Conservation (phyloP, 2,888 invertebrate species). For the Eupithecia tripunctaria region DNA sequence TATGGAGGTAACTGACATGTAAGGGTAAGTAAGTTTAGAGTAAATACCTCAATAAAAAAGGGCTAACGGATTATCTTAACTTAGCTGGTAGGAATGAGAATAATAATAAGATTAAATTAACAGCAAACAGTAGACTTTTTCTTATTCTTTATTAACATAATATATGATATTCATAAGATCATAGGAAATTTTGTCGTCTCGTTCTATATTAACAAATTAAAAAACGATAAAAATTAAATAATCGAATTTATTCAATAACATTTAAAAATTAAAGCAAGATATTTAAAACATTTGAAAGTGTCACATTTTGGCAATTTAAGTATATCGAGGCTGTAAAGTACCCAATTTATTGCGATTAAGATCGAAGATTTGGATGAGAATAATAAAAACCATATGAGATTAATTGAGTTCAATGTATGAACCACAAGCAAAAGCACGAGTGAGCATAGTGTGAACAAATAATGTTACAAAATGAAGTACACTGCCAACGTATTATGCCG, state of each 20-base stretch:
- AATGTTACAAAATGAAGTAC: neutral
- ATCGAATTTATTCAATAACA: conserved; percentile 44
- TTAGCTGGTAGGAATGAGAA: neutral
- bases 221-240: conserved; percentile 48
- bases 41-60: no score
- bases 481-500: neutral
- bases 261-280: conserved; percentile 45
- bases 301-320: conserved; percentile 37
- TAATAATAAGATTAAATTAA: no score
- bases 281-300: conserved; percentile 40
- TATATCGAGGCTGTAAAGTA: conserved; percentile 45
- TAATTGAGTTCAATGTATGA: neutral
- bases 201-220: conserved; percentile 48
- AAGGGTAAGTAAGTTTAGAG: no score
- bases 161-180: no score
- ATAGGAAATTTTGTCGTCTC: conserved; percentile 6
- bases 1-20: no score
- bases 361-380: conserved; percentile 2
- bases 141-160: neutral
- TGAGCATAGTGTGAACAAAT: neutral
- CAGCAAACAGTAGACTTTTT: neutral
- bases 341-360: conserved; percentile 44
- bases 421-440: neutral
- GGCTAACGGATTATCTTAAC: neutral
- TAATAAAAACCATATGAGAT: neutral